phyloP scores from a whole-genome alignment of 1,140 invertebrate species.

The Lepidotrigona ventralis region DNA sequence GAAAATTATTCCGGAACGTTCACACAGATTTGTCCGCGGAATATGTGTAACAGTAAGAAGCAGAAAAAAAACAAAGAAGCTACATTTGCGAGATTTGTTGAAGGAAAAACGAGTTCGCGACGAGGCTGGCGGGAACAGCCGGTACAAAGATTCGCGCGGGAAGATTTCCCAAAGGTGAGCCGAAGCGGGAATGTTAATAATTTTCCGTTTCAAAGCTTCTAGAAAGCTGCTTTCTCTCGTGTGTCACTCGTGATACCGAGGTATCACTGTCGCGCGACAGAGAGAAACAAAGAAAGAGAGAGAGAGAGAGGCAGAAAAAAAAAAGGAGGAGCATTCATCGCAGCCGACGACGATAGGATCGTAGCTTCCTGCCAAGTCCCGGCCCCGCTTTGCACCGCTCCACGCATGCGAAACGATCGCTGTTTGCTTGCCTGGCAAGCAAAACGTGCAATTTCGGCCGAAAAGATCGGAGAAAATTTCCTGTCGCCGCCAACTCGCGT shows the following conservation, averaged over 20 bases:
- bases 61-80: too few species aligned
- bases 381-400: neutral
- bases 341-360: neutral
- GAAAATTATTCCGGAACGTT: too few species aligned
- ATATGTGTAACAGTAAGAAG: too few species aligned
- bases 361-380: neutral
- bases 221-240: neutral
- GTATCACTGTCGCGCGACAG: neutral
- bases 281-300: neutral
- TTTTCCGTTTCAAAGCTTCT: slow-evolving; percentile 27
- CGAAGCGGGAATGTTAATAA: neutral
- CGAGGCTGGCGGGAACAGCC: neutral
- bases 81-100: too few species aligned
- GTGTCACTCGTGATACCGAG: neutral
- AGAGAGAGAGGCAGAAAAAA: neutral
- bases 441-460: neutral
- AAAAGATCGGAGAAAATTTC: neutral
- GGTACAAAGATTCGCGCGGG: neutral
- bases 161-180: slow-evolving; percentile 31
- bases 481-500: neutral
- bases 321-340: neutral
- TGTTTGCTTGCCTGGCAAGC: neutral
- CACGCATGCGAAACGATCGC: slow-evolving; percentile 3
- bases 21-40: too few species aligned
- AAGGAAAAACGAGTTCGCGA: neutral